Base-by-base conservation (phyloP, 2,797 vertebrate genomes). In the Pseudochaenichthys georgianus region DNA sequence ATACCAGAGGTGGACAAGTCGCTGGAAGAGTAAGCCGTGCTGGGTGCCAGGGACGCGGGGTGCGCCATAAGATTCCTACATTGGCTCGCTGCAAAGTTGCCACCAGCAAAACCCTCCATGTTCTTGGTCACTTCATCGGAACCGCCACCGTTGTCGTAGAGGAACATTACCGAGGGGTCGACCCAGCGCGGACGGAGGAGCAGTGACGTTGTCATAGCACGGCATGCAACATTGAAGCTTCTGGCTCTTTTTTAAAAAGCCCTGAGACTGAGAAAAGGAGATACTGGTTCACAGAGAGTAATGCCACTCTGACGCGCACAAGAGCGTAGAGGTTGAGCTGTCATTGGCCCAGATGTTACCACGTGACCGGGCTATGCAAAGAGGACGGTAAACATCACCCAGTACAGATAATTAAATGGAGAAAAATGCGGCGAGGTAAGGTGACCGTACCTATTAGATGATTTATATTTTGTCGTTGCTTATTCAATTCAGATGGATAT, bases 131-230 rank as follows among this genome's bases (percentile, higher is more conserved):
- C 96, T 93, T 98, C 97, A 94, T 99, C 96, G 90, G 96, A 94
- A 81, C 86, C 89, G 62, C 87, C 90, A 92, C 95, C 94, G 96
- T 97, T 98, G 96, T 99, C 98, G 96, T 99, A 99, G 89, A 99
- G 96, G 89, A 99, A 99, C 98, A 99, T 99, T 94, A 98, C 97
- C 94, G 93, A 91, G 77, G 97, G 97, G 96, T 99, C 98, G 95
- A 98, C 96, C 97, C 98, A 98, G 96, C 97, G 97, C 87, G 98
- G 97, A 95, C 97, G 97, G 95, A 99, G 97, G 93, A 99, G 97
- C 95, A 98, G 96, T 96, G 98, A 98, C 95, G 97, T 97, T 96
- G 98, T 99, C 98, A 99, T 99, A 99, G 97, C 97, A 97, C 96
- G 96, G 84, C 91, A 87, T 95, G 95, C 96, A 95, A 96, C 97